phyloP scores from a whole-genome alignment of 2,888 invertebrate species.

The Lycocerus yunnanus region DNA sequence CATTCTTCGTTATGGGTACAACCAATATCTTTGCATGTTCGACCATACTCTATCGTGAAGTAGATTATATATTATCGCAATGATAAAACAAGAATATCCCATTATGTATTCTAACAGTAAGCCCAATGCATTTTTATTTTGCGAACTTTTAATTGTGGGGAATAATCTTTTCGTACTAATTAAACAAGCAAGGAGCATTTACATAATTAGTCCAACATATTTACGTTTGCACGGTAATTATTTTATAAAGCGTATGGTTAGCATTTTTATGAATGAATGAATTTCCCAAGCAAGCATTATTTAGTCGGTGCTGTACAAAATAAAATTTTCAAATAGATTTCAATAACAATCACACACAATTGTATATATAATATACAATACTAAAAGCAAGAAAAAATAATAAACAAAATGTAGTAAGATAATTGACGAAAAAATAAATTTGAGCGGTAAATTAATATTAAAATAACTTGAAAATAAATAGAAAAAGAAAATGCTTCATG shows the following conservation, averaged over 20 bases:
- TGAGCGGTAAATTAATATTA: too few species aligned
- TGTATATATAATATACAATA: too few species aligned
- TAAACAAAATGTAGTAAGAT: too few species aligned
- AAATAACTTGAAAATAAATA: too few species aligned
- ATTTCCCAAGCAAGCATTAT: background rate
- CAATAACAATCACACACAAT: too few species aligned
- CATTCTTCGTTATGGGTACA: constrained; percentile 74
- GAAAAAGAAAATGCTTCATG: too few species aligned
- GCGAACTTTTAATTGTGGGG: background rate
- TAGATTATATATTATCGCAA: background rate
- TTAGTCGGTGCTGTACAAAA: background rate
- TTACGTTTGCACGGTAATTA: background rate
- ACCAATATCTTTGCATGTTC: constrained; percentile 78
- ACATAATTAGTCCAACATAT: too few species aligned
- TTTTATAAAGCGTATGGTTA: background rate
- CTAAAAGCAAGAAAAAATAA: too few species aligned
- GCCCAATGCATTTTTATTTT: background rate
- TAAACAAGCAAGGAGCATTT: background rate
- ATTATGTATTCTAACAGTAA: background rate
- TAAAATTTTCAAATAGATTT: too few species aligned
- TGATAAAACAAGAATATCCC: background rate
- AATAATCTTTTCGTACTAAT: background rate
- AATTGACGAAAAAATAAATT: too few species aligned
- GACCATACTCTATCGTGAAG: constrained; percentile 71
- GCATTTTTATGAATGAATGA: background rate